Evolutionary conservation across 1,140 invertebrate species (phyloP).

Genomic region (Drosophila aff.): DNA sequence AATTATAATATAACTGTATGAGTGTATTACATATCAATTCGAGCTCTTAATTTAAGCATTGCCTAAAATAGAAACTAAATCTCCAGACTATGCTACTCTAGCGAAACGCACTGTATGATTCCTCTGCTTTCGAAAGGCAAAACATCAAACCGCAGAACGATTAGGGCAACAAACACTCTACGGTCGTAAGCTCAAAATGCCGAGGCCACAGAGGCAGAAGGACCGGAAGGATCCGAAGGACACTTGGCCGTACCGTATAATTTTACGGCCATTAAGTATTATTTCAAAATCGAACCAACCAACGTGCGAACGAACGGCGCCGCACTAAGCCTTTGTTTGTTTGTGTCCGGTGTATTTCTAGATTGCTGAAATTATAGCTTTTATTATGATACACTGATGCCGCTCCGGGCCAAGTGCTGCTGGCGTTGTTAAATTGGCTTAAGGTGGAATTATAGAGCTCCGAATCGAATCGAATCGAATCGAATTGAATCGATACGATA

Average conservation of each 20-base stretch:
- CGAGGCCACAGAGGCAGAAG: conserved; percentile 24
- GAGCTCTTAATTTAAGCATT: background rate
- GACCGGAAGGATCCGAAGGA: conserved; percentile 33
- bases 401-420: conserved; percentile 46
- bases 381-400: conserved; percentile 77
- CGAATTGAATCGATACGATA: conserved; percentile 24
- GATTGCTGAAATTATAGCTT: conserved; percentile 76
- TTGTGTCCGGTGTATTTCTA: conserved; percentile 61
- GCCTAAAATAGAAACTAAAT: background rate
- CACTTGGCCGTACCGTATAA: conserved; percentile 73
- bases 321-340: conserved; percentile 61
- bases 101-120: conserved; percentile 23
- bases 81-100: background rate
- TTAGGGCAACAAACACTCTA: conserved; percentile 39
- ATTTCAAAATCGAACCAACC: conserved; percentile 73
- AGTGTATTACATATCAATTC: background rate
- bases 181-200: conserved; percentile 40
- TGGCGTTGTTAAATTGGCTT: conserved; percentile 74
- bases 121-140: conserved; percentile 41
- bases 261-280: conserved; percentile 83
- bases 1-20: background rate
- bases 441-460: conserved; percentile 74
- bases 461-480: conserved; percentile 22
- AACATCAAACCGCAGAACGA: conserved; percentile 54
- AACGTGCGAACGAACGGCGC: conserved; percentile 36